Conservation (phyloP, 1,140 invertebrate species). For the Nomia melanderi region DNA sequence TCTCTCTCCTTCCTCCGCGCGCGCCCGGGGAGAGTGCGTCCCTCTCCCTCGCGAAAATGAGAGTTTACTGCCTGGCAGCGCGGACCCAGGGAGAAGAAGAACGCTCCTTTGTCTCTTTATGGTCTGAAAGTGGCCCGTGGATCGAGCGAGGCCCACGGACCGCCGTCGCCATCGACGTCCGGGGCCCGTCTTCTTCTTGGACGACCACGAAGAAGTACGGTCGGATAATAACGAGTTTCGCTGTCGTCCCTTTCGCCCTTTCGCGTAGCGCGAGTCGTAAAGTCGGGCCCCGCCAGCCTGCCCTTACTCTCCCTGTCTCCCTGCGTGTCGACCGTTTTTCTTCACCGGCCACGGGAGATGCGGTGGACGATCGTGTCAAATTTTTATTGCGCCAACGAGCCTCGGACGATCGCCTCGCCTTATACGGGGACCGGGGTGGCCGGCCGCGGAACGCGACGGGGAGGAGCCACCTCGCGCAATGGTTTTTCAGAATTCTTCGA, state of each 20-base stretch:
- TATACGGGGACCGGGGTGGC: constrained; percentile 43
- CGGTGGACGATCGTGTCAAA: constrained; percentile 73
- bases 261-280: constrained; percentile 74
- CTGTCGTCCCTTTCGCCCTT: constrained; percentile 73
- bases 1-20: background rate
- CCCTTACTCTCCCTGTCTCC: constrained; percentile 19
- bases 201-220: constrained; percentile 74
- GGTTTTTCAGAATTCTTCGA: background rate
- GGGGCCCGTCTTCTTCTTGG: constrained; percentile 54
- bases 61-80: constrained; percentile 75
- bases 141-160: constrained; percentile 53
- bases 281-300: constrained; percentile 52
- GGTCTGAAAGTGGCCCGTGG: constrained; percentile 77
- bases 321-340: constrained; percentile 61
- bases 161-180: constrained; percentile 32
- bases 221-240: constrained; percentile 79
- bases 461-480: background rate
- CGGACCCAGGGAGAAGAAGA: constrained; percentile 52
- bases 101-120: constrained; percentile 80
- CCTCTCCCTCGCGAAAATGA: constrained; percentile 75
- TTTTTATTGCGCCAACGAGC: constrained; percentile 74
- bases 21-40: background rate
- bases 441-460: constrained; percentile 4
- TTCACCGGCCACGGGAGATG: constrained; percentile 57
- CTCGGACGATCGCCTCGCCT: constrained; percentile 60